Evolutionary conservation across 1,140 invertebrate species (phyloP), one percentile per base, ranked within the genome.

Genomic region (Pseudoatta argentina): DNA sequence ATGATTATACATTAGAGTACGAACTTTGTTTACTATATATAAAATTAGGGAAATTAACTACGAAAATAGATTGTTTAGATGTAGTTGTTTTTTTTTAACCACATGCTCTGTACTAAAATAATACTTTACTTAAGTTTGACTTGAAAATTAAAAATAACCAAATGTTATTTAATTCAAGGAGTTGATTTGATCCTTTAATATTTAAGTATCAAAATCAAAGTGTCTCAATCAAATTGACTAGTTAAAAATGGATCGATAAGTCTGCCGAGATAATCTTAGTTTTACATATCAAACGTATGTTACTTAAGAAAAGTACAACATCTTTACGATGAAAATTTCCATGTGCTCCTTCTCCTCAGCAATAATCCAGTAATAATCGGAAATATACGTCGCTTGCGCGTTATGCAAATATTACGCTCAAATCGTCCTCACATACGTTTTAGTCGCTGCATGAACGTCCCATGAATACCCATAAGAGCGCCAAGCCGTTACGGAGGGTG

Each of bases 391-490:
- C 55, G 53, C 79, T 61, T 27, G 48, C 67, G 24, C 79, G 44
- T 82, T 82, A 73, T 73, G 79, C 79, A 73, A 73, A 82, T 82
- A 73, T 61, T 73, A 82, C 67, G 67, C 57, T 73, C 12, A 34
- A 61, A 73, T 73, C 55, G 79, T 30, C 53, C 55, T 51, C 18
- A 53, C 24, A 39, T 69, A 81, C 64, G 64, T 71, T 75, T 55
- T 57, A 44, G 51, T 39, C 78, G 67, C 34, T 55, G 30, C 66
- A 44, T 61, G 51, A 71, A 82, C 67, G 53, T 82, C 21, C 39
- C 66, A 73, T 82, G 79, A 82, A 82, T 82, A 82, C 18, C 53
- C 79, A 73, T 82, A 82, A 59, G 78, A 81, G 21, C 53, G 64
- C 12, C 48, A 16, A 53, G 53, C 48, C 78, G 53, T 72, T 82